Evolutionary conservation across 2,113 vertebrate species (phyloP).

Genomic region (Nematolebias whitei): DNA sequence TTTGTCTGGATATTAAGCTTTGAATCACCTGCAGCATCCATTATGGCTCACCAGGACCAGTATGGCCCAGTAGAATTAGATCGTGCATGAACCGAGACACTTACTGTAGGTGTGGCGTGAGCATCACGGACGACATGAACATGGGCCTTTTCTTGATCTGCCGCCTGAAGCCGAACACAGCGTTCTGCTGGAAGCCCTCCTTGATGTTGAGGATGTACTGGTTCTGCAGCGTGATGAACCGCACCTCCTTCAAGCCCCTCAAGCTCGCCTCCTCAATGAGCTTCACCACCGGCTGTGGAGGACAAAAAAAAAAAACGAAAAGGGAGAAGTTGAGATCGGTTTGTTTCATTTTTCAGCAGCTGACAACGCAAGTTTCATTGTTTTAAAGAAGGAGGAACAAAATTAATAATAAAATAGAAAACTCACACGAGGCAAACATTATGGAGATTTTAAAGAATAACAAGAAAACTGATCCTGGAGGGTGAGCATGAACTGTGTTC

Average conservation of each 20-base stretch:
- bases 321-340: not conserved
- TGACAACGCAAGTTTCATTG: not conserved
- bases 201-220: constrained; percentile 95
- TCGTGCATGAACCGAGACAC: constrained; percentile 55
- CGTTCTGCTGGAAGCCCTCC: constrained; percentile 93
- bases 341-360: constrained; percentile 1
- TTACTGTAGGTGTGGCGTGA: constrained; percentile 91
- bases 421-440: not conserved
- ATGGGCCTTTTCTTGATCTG: constrained; percentile 94
- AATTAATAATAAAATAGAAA: not conserved
- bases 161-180: constrained; percentile 88
- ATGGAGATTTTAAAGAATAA: constrained; percentile 1
- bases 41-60: not conserved
- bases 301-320: not conserved
- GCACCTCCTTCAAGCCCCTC: constrained; percentile 93
- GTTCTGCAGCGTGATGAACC: constrained; percentile 96
- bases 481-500: constrained; percentile 21
- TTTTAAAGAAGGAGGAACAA: not conserved
- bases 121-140: constrained; percentile 89
- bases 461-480: not conserved
- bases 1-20: too few relatives aligned
- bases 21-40: too few relatives aligned
- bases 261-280: constrained; percentile 93
- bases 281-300: constrained; percentile 88
- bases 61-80: not conserved